Evolutionary conservation across 1,140 invertebrate genomes (phyloP), one percentile per base, ranked within the genome.

Genomic region (Onthophagus taurus): DNA sequence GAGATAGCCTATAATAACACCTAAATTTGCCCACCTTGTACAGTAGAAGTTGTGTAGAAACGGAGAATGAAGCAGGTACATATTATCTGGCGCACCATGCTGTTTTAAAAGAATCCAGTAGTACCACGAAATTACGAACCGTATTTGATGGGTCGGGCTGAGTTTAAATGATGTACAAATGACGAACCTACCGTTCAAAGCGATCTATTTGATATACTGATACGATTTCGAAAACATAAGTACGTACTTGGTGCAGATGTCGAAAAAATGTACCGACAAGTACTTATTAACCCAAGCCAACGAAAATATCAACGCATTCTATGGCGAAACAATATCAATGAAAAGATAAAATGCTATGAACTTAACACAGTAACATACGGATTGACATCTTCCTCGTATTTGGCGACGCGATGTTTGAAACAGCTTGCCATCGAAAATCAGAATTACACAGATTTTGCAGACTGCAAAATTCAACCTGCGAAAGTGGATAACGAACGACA

Each of bases 301-400:
- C 49, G n/a, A 42, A 57, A 42, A 21, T 61, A 53, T 33, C 65
- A 69, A 31, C 47, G 61, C 47, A 60, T 71, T 18, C 18, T 69
- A 2, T 70, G 68, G 65, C 38, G 61, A 11, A 12, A 54, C n/a
- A n/a, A 34, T 20, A 11, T 44, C 8, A 46, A 31, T 11, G 16
- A 47, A 20, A 11, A 14, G 11, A 24, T 43, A 23, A 42, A 47
- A 29, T 6, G n/a, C n/a, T n/a, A n/a, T n/a, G n/a, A 42, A 18
- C 20, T 53, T 11, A 31, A 45, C 11, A 54, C 52, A 1, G 47
- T 55, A 3, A 52, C 48, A 4, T 52, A 44, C 30, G 51, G 51
- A 4, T 44, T 41, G 1, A 41, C 42, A 4, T 45, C 23, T 20
- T 46, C 51, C 4, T 38, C 53, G 3, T 51, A 31, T 17, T 31